A percentile compares a stretch with the other conserved stretches of the same genome.
These are phyloP conservation scores for Tholera decimalis DNA, from an alignment of 2,888 invertebrate species.

Conservation along the genomic window DNA sequence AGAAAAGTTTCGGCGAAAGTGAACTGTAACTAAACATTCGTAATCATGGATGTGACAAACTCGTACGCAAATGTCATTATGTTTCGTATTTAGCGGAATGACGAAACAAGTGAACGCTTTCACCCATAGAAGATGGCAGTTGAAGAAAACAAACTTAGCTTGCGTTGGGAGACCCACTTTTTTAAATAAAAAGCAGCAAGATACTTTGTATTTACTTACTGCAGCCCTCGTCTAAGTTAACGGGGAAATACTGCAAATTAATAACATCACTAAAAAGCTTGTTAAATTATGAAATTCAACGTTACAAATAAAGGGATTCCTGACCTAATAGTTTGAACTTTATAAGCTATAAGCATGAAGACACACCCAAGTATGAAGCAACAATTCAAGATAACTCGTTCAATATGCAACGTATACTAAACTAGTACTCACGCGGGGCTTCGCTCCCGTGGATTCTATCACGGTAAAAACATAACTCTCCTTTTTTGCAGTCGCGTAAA, in stretches of 20 bases:
- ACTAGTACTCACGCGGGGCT: too few species aligned
- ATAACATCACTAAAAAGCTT: neutral
- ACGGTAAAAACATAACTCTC: too few species aligned
- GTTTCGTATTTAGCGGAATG: slow-evolving; percentile 40
- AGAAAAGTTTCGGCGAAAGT: slow-evolving; percentile 57
- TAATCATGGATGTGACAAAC: slow-evolving; percentile 61
- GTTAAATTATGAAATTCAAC: neutral
- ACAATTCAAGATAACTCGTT: slow-evolving; percentile 8
- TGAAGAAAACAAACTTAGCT: slow-evolving; percentile 39
- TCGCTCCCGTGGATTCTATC: too few species aligned
- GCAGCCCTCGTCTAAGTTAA: neutral
- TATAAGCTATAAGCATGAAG: slow-evolving; percentile 13
- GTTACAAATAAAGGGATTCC: slow-evolving; percentile 18
- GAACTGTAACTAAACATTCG: slow-evolving; percentile 42
- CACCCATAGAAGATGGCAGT: slow-evolving; percentile 41
- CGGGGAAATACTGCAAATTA: neutral
- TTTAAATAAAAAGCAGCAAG: neutral
- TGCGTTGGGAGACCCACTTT: slow-evolving; percentile 6
- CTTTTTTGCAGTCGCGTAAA: too few species aligned
- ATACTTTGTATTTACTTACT: neutral
- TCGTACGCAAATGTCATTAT: slow-evolving; percentile 64
- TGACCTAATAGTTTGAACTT: slow-evolving; percentile 35
- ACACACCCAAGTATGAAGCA: slow-evolving; percentile 21
- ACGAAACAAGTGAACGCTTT: slow-evolving; percentile 56
- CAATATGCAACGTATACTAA: slow-evolving; percentile 30